A percentile compares a stretch with the other conserved stretches of the same genome.
Evolutionary conservation across 2,113 vertebrate species (phyloP).

Genomic region (Rhineura floridana): DNA sequence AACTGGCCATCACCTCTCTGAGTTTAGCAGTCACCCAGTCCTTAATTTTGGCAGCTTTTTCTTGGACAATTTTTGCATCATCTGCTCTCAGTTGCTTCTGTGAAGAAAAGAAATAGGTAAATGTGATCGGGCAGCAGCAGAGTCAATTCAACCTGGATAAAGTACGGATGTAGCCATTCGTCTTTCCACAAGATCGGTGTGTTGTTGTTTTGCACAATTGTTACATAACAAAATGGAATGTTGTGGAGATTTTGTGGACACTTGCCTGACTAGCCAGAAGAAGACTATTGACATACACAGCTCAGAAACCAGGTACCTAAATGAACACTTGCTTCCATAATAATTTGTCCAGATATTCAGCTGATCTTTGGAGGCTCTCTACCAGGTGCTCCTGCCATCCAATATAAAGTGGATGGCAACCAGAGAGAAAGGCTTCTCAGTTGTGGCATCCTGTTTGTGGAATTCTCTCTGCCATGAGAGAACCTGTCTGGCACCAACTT

Average conservation of each 20-base stretch:
- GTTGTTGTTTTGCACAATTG: not conserved
- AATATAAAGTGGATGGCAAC: not conserved
- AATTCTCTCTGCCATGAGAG: not conserved
- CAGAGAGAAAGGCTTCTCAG: not conserved
- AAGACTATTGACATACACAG: not conserved
- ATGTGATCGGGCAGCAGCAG: not conserved
- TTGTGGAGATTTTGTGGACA: not conserved
- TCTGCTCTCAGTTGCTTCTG: conserved; percentile 89
- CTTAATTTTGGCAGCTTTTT: conserved; percentile 96
- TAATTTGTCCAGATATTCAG: not conserved
- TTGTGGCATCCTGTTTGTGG: not conserved
- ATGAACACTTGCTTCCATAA: not conserved
- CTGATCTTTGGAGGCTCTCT: not conserved
- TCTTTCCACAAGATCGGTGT: not conserved
- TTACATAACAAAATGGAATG: not conserved
- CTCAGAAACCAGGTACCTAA: not conserved
- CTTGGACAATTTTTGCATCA: conserved; percentile 91
- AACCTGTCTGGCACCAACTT: not conserved
- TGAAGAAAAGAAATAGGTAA: conserved; percentile 48
- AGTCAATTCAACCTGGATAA: not conserved
- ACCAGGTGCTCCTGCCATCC: not conserved
- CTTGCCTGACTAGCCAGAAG: no score
- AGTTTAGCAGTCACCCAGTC: conserved; percentile 95
- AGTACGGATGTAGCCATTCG: not conserved
- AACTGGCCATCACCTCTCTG: conserved; percentile 80